phyloP scores from a whole-genome alignment of 2,888 invertebrate genomes.

The Myopa testacea region DNA sequence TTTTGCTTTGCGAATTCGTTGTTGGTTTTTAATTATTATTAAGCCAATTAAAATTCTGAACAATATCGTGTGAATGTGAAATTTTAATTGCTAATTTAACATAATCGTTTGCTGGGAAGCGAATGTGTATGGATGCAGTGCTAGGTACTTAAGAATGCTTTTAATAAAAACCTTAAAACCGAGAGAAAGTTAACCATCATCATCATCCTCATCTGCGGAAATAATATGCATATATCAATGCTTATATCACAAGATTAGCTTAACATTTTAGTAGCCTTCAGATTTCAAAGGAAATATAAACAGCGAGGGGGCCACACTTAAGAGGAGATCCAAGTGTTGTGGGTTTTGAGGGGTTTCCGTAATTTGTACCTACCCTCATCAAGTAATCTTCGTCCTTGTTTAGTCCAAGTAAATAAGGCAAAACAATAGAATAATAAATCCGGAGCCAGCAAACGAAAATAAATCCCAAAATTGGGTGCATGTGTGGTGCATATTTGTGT shows the following conservation, averaged over 20 bases:
- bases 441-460: neutral
- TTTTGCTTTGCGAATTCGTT: neutral
- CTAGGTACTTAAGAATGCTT: neutral
- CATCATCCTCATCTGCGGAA: neutral
- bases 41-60: constrained; percentile 12
- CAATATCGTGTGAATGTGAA: constrained; percentile 22
- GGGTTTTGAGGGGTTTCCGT: neutral
- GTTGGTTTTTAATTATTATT: neutral
- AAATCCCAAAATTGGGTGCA: neutral
- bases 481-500: neutral
- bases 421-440: neutral
- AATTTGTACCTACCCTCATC: constrained; percentile 76
- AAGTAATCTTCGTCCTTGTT: constrained; percentile 77
- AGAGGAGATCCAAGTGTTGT: no score
- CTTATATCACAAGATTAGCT: no score
- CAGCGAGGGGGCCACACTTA: no score
- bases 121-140: neutral
- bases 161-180: neutral
- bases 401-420: neutral
- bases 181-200: neutral
- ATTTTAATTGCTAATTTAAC: constrained; percentile 1
- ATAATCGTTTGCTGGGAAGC: constrained; percentile 17
- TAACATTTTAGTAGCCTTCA: no score
- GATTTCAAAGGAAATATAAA: no score
- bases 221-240: no score